These are phyloP conservation scores for Bagarius yarrelli DNA, from an alignment of 2,113 vertebrate species.

Conservation along the genomic window DNA sequence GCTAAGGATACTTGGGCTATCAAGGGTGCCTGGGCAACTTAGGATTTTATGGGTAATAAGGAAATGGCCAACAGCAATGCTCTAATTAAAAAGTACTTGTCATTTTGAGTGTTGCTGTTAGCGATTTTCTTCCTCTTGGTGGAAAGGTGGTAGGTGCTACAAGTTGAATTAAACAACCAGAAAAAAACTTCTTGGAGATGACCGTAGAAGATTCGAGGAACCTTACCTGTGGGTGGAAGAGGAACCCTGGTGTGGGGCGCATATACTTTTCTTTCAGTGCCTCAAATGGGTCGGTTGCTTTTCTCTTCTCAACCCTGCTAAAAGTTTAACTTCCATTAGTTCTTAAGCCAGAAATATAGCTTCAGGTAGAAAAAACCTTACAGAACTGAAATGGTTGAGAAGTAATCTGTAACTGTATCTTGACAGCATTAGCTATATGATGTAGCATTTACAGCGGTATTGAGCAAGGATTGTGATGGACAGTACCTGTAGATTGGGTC, in stretches of 20 bases:
- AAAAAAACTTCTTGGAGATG: neutral
- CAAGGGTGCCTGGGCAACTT: too few relatives aligned
- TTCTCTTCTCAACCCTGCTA: slow-evolving; percentile 99
- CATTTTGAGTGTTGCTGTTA: too few relatives aligned
- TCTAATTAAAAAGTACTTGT: too few relatives aligned
- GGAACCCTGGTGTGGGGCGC: slow-evolving; percentile 91
- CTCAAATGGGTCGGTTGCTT: slow-evolving; percentile 95
- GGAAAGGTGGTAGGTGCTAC: too few relatives aligned
- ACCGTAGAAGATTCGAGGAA: slow-evolving; percentile 13
- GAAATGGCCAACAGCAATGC: too few relatives aligned
- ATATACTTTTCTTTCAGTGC: slow-evolving; percentile 98
- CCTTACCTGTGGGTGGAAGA: slow-evolving; percentile 97
- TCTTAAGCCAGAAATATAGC: slow-evolving; percentile 48
- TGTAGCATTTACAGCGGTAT: neutral
- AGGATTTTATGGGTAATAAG: too few relatives aligned
- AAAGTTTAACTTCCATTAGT: slow-evolving; percentile 81
- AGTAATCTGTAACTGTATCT: neutral
- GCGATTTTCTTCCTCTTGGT: too few relatives aligned
- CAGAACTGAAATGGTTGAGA: neutral
- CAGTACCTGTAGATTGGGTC: slow-evolving; percentile 99
- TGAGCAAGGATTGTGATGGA: slow-evolving; percentile 50
- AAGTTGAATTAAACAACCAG: too few relatives aligned
- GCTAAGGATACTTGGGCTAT: too few relatives aligned
- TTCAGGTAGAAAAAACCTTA: neutral
- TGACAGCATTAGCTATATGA: neutral